phyloP scores from a whole-genome alignment of 37 sponge, comb jelly and placozoan species.

The Spongia lamella region DNA sequence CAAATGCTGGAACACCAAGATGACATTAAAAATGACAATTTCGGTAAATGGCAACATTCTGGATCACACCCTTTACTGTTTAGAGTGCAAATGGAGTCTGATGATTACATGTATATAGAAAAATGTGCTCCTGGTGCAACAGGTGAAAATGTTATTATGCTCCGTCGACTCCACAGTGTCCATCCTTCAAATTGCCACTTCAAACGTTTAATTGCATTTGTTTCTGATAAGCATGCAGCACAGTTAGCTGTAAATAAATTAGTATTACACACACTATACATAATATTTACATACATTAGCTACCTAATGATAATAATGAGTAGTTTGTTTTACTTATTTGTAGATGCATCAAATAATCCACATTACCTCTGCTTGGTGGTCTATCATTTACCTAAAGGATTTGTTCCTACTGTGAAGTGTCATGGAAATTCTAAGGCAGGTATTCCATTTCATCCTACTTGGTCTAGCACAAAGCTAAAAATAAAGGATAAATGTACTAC shows the following conservation, averaged over 20 bases:
- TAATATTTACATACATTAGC: too few species aligned
- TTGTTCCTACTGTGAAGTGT: constrained; percentile 11
- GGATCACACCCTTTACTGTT: constrained; percentile 32
- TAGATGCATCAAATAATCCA: constrained; percentile 33
- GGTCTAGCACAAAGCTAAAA: constrained; percentile 26
- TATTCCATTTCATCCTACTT: constrained; percentile 52
- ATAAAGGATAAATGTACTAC: constrained; percentile 23
- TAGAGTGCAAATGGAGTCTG: constrained; percentile 11
- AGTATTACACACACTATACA: too few species aligned
- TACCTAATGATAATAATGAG: too few species aligned
- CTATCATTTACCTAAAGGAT: constrained; percentile 38
- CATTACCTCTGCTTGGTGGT: constrained; percentile 47
- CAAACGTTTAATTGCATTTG: constrained; percentile 40
- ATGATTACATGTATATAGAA: constrained; percentile 16
- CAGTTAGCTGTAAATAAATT: too few species aligned
- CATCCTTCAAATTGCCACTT: constrained; percentile 50
- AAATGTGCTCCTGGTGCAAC: constrained; percentile 43
- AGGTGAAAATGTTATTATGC: constrained; percentile 30
- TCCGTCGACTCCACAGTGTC: constrained; percentile 32
- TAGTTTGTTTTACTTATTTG: too few species aligned
- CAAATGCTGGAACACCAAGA: constrained; percentile 18
- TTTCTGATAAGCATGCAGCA: constrained; percentile 19
- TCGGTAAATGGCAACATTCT: constrained; percentile 44
- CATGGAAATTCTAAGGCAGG: constrained; percentile 53
- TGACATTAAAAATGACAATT: constrained; percentile 46